Base-by-base conservation (phyloP, 30 jellyfish, hydroid and myxozoan species). In the Hydra vulgaris region DNA sequence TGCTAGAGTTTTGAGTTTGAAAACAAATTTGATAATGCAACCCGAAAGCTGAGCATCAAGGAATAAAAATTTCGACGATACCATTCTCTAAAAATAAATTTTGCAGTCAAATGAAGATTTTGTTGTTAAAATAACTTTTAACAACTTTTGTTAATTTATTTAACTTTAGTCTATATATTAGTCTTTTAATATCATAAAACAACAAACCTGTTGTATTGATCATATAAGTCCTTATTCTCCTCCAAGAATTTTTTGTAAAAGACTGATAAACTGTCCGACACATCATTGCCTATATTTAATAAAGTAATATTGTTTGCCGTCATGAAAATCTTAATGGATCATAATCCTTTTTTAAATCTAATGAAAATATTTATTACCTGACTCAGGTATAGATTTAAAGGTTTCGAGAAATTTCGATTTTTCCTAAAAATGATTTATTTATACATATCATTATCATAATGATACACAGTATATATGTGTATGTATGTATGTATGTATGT, bases 171-270 rank as follows among this genome's bases (percentile, higher is more conserved):
- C 12, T 40, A 40, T 40, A 40, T 3, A 40, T 40, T 12, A 40
- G 12, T 3, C 12, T 40, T 3, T 40, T 3, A 40, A 40, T 40
- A 12, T 40, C 61, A 12, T 40, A 40, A 40, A 40, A 40, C 8
- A 12, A 22, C 70, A 8, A 72, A 84, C 96, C 85, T 85, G 87
- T 89, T 89, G 54, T 89, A 89, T 8, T 84, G 84, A 76, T 74
- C 74, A 68, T 89, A 90, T 25, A 73, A 18, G 15, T 81, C 52
- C 66, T 84, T 76, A 81, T 89, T 81, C 18, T 85, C 77, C 77
- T 89, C 95, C 18, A 89, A 80, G 68, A 89, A 89, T 78, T 89
- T 90, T 56, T 89, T 89, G 82, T 89, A 89, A 53, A 89, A 89
- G 27, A 79, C 56, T 18, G 96, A 89, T 84, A 89, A 82, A 72